phyloP scores from a whole-genome alignment of 2,797 vertebrate genomes.

The Pseudochromis fuscus region DNA sequence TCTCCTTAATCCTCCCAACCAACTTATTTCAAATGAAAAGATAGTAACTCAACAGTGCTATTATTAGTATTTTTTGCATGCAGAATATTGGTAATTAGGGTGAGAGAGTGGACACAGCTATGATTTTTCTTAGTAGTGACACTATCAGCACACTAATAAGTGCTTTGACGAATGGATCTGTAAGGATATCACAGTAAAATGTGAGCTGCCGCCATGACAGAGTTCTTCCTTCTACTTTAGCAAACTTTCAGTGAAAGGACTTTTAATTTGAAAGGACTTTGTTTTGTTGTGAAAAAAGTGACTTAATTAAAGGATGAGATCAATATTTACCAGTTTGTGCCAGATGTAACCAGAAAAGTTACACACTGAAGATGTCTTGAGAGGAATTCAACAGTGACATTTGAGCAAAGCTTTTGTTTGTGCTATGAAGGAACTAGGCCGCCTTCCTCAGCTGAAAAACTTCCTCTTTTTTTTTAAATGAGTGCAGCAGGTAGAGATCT shows the following conservation, averaged over 20 bases:
- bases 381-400: not conserved
- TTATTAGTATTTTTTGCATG: not conserved
- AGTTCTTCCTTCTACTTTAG: too few relatives aligned
- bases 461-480: not conserved
- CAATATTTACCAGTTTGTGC: too few relatives aligned
- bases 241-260: not conserved
- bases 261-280: not conserved
- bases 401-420: not conserved
- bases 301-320: not conserved
- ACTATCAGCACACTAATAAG: not conserved
- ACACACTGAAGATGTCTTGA: not conserved
- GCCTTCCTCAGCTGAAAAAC: not conserved
- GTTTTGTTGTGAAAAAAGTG: too few relatives aligned
- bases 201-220: not conserved
- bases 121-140: too few relatives aligned
- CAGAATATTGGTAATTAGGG: too few relatives aligned
- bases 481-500: not conserved
- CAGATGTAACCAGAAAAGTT: not conserved
- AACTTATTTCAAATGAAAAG: not conserved
- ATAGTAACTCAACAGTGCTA: not conserved
- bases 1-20: not conserved
- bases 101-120: not conserved
- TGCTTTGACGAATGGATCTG: not conserved
- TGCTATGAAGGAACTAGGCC: not conserved
- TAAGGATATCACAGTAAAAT: too few relatives aligned